Evolutionary conservation across 1,140 invertebrate species (phyloP), one percentile per base, ranked within the genome.

Genomic region (Antheraea pernyi): DNA sequence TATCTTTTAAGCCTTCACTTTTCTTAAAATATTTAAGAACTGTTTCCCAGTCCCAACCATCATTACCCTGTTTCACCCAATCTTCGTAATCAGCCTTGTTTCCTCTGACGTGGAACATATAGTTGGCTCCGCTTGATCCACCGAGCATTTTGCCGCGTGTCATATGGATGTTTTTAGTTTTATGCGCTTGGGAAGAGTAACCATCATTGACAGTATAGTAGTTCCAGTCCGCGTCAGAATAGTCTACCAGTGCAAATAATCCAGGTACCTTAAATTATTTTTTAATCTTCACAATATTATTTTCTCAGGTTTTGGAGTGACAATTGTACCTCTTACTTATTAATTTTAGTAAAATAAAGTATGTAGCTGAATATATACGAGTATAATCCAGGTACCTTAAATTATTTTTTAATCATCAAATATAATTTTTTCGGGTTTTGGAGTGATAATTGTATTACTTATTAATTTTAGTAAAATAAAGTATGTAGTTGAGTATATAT

Each of bases 1-100:
- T 95, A 86, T 97, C 96, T 7, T 96, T 91, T 79, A 96, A 96
- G 72, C 96, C 95, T 85, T 98, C 97, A 0, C 96, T 97, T 84
- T 97, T 98, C 65, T 95, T 95, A 81, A 98, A 98, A 74, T 98
- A 98, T 4, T 94, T 93, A 0, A 97, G 81, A 0, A 97, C 96
- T 46, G 96, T 93, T 0, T 96, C 92, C 86, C 97, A 99, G 1
- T 95, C 95, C 98, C 98, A 99, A 3, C 96, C 95, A 0, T 94
- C 84, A 80, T 98, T 97, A 0, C 97, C 98, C 13, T 95, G 69
- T 22, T 94, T 91, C 59, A 96, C 96, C 98, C 98, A 99, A 16
- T 94, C 87, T 77, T 99, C 96, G 79, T 98, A 99, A 80, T 99
- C 98, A 11, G 93, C 85, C 70, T 53, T 19, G 30, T 53, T 53